Conservation (phyloP, 2,888 invertebrate species). For the Eledona agricola region DNA sequence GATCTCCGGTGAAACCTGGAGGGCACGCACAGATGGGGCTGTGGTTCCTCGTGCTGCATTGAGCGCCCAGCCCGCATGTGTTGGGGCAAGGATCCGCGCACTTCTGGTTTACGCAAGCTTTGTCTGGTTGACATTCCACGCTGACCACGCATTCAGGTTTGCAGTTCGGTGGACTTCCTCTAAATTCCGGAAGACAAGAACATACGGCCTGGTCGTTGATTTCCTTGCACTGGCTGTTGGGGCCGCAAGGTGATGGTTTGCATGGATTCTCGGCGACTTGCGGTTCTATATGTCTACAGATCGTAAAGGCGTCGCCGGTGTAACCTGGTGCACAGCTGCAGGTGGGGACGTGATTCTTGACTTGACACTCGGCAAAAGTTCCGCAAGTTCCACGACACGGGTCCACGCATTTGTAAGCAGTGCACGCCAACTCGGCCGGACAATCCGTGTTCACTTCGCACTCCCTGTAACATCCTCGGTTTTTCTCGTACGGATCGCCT, state of each 20-base stretch:
- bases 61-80: constrained; percentile 85
- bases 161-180: constrained; percentile 82
- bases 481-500: constrained; percentile 81
- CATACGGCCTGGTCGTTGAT: constrained; percentile 85
- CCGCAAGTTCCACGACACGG: constrained; percentile 89
- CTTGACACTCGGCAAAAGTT: constrained; percentile 78
- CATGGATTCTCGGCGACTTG: constrained; percentile 73
- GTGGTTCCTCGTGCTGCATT: constrained; percentile 84
- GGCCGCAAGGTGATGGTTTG: constrained; percentile 85
- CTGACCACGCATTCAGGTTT: constrained; percentile 88
- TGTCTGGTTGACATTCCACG: constrained; percentile 82
- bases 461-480: constrained; percentile 76
- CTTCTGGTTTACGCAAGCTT: constrained; percentile 85
- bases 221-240: constrained; percentile 84
- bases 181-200: constrained; percentile 81
- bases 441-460: constrained; percentile 85
- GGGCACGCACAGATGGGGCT: constrained; percentile 89
- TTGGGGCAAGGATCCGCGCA: constrained; percentile 90
- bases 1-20: constrained; percentile 85
- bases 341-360: constrained; percentile 80
- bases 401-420: constrained; percentile 83
- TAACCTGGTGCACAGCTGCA: constrained; percentile 79
- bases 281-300: constrained; percentile 69
- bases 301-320: constrained; percentile 85
- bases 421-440: constrained; percentile 75